Evolutionary conservation across 2,888 invertebrate genomes (phyloP), one percentile per base, ranked within the genome.

Genomic region (Drosophila macrothrix): DNA sequence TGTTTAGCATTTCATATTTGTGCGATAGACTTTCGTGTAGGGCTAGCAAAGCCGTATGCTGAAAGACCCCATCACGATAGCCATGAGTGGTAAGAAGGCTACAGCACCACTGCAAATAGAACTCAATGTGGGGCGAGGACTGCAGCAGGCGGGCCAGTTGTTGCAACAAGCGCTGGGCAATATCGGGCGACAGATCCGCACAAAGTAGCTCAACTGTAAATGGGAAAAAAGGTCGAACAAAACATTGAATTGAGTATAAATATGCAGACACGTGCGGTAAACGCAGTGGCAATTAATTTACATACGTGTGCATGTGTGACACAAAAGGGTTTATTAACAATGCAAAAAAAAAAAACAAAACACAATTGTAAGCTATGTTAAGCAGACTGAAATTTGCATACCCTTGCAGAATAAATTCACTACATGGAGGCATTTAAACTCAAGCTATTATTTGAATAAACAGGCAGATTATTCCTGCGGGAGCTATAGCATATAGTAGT

Each of bases 71-170:
- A 80, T 92, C 94, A 92, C 73, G 94, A 92, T 95, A 94, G 12
- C 96, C 96, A 90, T 96, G 96, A 41, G 93, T 92, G 0, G 95
- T 95, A 43, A 99, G 92, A 4, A 98, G 92, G 22, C 94, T 93
- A 82, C 96, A 95, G 46, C 96, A 94, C 98, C 98, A 99, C 53
- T 95, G 93, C 43, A 98, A 94, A 91, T 99, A 97, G 91, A 98
- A 98, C 90, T 99, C 97, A 50, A 99, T 91, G 91, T 99, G 99
- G 0, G 95, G 94, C 2, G 97, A 96, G 39, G 94, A 94, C 82
- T 97, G 98, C 29, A 99, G 92, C 58, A 96, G 95, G 3, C 94
- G 94, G 0, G 97, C 96, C 46, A 98, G 90, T 82, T 96, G 96
- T 71, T 94, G 94, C 19, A 99, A 93, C 31, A 97, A 93, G 39